phyloP scores from a whole-genome alignment of 1,140 invertebrate genomes.

The Drosophila punjabiensis region DNA sequence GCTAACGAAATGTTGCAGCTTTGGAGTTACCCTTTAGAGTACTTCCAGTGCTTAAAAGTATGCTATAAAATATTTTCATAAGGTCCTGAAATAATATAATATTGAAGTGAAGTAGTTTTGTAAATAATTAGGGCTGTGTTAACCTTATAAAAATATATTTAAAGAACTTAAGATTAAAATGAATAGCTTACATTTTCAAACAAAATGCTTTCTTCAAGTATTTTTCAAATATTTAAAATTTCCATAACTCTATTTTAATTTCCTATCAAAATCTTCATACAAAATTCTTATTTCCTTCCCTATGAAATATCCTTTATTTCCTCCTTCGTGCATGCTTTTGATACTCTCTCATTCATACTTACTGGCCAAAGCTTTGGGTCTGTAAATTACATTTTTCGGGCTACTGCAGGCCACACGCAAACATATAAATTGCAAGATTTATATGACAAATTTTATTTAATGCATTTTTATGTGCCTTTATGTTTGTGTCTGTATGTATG shows the following conservation, averaged over 20 bases:
- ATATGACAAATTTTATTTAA: conserved; percentile 84
- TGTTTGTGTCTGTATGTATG: conserved; percentile 4
- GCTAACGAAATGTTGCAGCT: not conserved
- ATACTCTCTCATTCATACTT: conserved; percentile 17
- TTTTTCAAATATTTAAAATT: not conserved
- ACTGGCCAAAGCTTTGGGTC: conserved; percentile 64
- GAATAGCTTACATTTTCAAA: not conserved
- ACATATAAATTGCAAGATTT: conserved; percentile 83
- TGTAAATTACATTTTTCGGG: conserved; percentile 80
- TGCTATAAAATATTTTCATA: conserved; percentile 6
- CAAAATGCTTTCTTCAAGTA: no score
- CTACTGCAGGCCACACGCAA: conserved; percentile 51
- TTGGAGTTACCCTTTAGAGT: not conserved
- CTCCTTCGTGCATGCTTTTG: not conserved
- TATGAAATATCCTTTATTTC: no score
- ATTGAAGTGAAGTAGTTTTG: not conserved
- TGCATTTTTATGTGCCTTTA: conserved; percentile 76
- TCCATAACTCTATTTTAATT: no score
- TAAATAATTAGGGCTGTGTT: no score
- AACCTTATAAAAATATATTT: not conserved
- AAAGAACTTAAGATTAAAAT: not conserved
- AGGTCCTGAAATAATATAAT: not conserved
- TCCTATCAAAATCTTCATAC: not conserved
- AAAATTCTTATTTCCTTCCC: not conserved
- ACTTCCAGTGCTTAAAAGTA: not conserved